These are phyloP conservation scores for Phrynocephalus forsythii DNA, from an alignment of 2,797 vertebrate species.

Conservation along the genomic window DNA sequence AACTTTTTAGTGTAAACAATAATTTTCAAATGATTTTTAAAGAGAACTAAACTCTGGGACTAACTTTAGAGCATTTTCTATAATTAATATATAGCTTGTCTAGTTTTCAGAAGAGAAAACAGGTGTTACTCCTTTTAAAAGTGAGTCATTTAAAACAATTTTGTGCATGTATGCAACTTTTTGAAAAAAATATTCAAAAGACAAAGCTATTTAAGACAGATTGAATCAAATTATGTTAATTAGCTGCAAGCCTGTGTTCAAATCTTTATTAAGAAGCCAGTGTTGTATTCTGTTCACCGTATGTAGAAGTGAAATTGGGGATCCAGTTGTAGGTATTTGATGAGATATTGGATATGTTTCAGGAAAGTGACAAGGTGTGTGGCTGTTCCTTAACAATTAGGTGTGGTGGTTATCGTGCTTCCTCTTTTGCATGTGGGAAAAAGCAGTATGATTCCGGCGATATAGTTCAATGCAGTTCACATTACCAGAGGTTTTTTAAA, in stretches of 20 bases:
- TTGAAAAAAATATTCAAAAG: neutral
- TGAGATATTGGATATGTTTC: no score
- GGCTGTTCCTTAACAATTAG: no score
- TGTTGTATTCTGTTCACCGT: no score
- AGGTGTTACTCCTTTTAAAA: neutral
- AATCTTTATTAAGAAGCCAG: neutral
- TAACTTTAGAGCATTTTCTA: neutral
- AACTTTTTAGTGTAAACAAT: neutral
- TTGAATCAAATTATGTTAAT: neutral
- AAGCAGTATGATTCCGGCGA: no score
- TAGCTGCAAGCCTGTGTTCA: neutral
- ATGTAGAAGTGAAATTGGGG: no score
- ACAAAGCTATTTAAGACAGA: neutral
- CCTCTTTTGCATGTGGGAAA: no score
- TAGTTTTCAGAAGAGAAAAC: neutral
- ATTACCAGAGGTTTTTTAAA: no score
- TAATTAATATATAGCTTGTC: neutral
- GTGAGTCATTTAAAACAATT: neutral
- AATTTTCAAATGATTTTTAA: constrained; percentile 5
- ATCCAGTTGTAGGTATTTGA: no score
- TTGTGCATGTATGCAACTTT: neutral
- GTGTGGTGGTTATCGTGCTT: no score
- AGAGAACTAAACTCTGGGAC: constrained; percentile 23
- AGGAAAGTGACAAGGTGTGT: no score
- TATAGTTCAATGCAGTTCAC: no score